These are phyloP conservation scores for Antechinus stuartii DNA, from an alignment of 2,113 vertebrate genomes.

Conservation along the genomic window DNA sequence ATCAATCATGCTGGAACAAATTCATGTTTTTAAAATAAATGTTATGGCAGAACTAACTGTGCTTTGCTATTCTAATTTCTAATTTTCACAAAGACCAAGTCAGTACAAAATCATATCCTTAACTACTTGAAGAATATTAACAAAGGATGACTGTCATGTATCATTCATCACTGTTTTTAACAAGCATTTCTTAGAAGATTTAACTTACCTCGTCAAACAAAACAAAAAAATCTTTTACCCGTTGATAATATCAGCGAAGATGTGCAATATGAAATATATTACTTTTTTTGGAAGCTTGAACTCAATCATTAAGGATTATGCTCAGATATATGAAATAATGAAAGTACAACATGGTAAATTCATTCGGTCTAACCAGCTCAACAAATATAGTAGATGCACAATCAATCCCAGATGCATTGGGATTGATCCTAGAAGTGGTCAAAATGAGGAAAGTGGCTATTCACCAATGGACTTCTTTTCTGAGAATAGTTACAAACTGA, in stretches of 20 bases:
- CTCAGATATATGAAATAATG: neutral
- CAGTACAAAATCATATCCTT: neutral
- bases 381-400: neutral
- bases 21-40: neutral
- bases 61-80: constrained; percentile 18
- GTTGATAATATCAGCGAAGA: constrained; percentile 10
- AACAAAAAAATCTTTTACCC: constrained; percentile 13
- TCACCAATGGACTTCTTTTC: neutral
- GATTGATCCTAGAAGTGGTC: constrained; percentile 22
- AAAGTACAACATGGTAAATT: neutral
- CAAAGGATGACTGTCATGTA: neutral
- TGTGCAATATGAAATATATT: neutral
- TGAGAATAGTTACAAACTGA: constrained; percentile 26
- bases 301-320: constrained; percentile 5
- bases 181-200: constrained; percentile 33
- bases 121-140: neutral
- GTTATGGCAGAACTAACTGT: neutral
- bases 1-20: neutral
- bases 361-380: constrained; percentile 24
- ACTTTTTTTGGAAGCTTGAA: neutral
- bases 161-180: constrained; percentile 22
- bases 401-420: neutral
- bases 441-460: neutral
- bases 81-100: neutral
- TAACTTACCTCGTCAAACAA: constrained; percentile 28